phyloP scores from a whole-genome alignment of 2,888 invertebrate genomes.

The Trissolcus brochymenae region DNA sequence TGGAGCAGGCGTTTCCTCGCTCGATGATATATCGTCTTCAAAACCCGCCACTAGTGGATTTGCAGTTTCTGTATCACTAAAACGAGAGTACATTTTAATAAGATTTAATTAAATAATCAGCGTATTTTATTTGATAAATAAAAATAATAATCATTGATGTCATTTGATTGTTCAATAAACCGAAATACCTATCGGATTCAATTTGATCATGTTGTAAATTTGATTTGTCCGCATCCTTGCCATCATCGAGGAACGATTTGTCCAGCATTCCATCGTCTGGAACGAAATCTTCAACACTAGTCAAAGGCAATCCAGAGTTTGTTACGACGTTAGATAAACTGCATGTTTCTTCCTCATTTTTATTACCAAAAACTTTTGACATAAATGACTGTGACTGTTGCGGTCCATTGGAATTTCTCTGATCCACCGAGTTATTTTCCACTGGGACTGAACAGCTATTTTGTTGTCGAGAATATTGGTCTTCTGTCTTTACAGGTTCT shows the following conservation, averaged over 20 bases:
- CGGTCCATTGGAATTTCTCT: slow-evolving; percentile 59
- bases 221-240: slow-evolving; percentile 72
- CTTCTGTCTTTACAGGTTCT: slow-evolving; percentile 60
- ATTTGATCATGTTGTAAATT: slow-evolving; percentile 73
- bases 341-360: slow-evolving; percentile 71
- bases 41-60: slow-evolving; percentile 90
- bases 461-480: slow-evolving; percentile 52
- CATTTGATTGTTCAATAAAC: neutral
- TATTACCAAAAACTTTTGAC: slow-evolving; percentile 71
- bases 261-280: slow-evolving; percentile 86
- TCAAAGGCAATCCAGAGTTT: slow-evolving; percentile 66
- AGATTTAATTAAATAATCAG: neutral
- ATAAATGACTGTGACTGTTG: slow-evolving; percentile 67
- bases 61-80: slow-evolving; percentile 83
- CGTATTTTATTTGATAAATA: neutral
- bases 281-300: slow-evolving; percentile 84
- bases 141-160: neutral
- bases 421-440: slow-evolving; percentile 59
- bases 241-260: slow-evolving; percentile 86
- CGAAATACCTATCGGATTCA: slow-evolving; percentile 79
- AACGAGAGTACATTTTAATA: slow-evolving; percentile 19
- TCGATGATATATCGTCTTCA: slow-evolving; percentile 89
- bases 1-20: slow-evolving; percentile 77
- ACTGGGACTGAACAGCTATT: neutral
- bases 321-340: slow-evolving; percentile 57